Base-by-base conservation (phyloP, 37 sponge, comb jelly and placozoan genomes). In the Oscarella lobularis region DNA sequence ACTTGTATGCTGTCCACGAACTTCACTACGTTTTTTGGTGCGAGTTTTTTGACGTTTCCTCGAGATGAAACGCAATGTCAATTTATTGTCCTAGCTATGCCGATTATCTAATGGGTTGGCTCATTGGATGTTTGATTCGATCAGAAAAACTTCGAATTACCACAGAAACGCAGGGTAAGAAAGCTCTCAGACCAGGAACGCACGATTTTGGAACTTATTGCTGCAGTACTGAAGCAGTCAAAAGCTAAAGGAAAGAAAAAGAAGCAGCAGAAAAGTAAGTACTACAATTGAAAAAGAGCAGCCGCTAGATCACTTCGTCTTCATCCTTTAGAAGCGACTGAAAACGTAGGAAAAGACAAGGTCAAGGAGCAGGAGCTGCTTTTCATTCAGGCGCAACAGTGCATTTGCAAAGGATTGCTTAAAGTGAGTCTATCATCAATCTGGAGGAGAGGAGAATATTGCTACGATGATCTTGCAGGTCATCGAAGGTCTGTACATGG, bases 201-300 rank as follows among this genome's bases (percentile, higher is more conserved):
- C n/a, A n/a, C n/a, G n/a, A n/a, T n/a, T n/a, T n/a, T n/a, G n/a
- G n/a, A n/a, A n/a, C n/a, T n/a, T n/a, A n/a, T n/a, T n/a, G n/a
- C n/a, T n/a, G n/a, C 60, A 48, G 60, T 27, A 48, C 14, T 27
- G 60, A 48, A 68, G 71, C 29, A 14, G 31, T 34, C 35, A 30
- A 68, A 68, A 68, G 71, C 6, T 4, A 68, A 68, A 68, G 31
- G 71, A 68, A 68, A 68, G 71, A 68, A 68, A 68, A 68, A 68
- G 31, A 14, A 14, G 71, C 31, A 68, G 31, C 6, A 68, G 6
- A 68, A 29, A 20, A 14, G 31, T 48, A 14, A 68, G 31, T 14
- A 68, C 6, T n/a, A n/a, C n/a, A n/a, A n/a, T n/a, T n/a, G n/a
- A n/a, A n/a, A n/a, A n/a, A n/a, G n/a, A n/a, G n/a, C n/a, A n/a